Evolutionary conservation across 1,140 invertebrate species (phyloP), one percentile per base, ranked within the genome.

Genomic region (Steinernema feltiae): DNA sequence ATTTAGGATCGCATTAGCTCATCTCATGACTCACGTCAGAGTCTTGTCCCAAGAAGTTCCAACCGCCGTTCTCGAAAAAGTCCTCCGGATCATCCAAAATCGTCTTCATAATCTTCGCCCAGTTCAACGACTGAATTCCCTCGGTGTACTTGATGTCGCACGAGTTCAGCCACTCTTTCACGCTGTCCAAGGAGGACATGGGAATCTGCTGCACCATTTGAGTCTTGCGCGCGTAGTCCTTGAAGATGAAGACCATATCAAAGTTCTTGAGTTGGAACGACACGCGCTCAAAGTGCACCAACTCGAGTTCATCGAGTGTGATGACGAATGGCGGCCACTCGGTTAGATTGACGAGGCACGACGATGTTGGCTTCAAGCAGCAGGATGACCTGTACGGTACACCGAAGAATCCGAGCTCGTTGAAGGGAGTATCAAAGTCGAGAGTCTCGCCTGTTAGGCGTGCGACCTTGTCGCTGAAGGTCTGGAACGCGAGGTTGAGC

Each of bases 91-190:
- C 96, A 87, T 99, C 96, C 0, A 92, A 93, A 81, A 99, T 99
- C 0, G 96, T 99, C 88, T 99, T 99, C 97, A 99, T 99, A 82
- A 99, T 97, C 88, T 99, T 99, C 0, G 92, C 91, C 97, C 97
- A 99, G 88, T 99, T 99, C 73, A 99, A 90, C 30, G 94, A 97
- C 86, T 99, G 96, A 69, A 98, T 93, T 83, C 97, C 97, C 88
- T 99, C 97, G 0, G 95, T 94, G 86, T 98, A 99, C 35, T 93
- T 91, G 79, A 98, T 97, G 84, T 98, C 95, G 87, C 94, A 97
- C 0, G 94, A 96, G 78, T 88, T 89, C 79, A 83, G 74, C 69
- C 69, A 82, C 30, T 82, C 72, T 88, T 99, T 99, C 1, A 99
- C 95, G 88, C 97, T 94, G 89, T 99, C 97, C 82, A 99, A 89